Percentiles rank a stretch among this genome's conserved stretches.
Evolutionary conservation across 1,140 invertebrate species (phyloP).

Genomic region (Drosophila tropicalis): DNA sequence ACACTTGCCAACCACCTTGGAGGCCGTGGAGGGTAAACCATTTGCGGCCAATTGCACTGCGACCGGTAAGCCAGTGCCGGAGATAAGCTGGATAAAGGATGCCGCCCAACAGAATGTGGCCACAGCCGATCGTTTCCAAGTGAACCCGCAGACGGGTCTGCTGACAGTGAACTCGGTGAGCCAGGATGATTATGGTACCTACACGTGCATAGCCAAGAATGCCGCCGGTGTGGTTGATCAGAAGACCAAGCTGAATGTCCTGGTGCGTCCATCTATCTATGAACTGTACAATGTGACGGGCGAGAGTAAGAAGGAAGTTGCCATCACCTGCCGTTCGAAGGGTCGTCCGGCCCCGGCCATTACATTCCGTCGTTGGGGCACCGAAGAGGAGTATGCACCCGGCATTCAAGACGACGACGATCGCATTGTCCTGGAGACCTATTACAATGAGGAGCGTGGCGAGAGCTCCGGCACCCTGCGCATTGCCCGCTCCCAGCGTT

Average conservation of each 20-base stretch:
- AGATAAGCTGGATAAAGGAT: slow-evolving; percentile 91
- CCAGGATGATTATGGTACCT: slow-evolving; percentile 90
- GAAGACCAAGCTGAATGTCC: slow-evolving; percentile 85
- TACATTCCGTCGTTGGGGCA: slow-evolving; percentile 86
- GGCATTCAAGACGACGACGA: slow-evolving; percentile 87
- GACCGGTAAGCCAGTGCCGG: slow-evolving; percentile 91
- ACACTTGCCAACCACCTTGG: slow-evolving; percentile 84
- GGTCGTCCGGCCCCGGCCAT: slow-evolving; percentile 91
- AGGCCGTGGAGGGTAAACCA: slow-evolving; percentile 91
- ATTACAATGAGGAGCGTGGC: slow-evolving; percentile 85
- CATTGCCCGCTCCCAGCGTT: slow-evolving; percentile 86
- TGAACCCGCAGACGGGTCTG: slow-evolving; percentile 88
- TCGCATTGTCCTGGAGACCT: slow-evolving; percentile 86
- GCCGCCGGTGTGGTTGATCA: slow-evolving; percentile 89
- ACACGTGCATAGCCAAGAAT: slow-evolving; percentile 93
- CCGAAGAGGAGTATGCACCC: slow-evolving; percentile 84
- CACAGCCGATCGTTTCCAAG: slow-evolving; percentile 88
- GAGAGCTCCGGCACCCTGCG: slow-evolving; percentile 87
- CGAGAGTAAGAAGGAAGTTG: slow-evolving; percentile 86
- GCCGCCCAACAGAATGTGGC: slow-evolving; percentile 88
- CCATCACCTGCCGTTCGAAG: slow-evolving; percentile 89
- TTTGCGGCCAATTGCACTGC: slow-evolving; percentile 90
- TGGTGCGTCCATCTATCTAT: slow-evolving; percentile 91
- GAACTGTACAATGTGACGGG: slow-evolving; percentile 90
- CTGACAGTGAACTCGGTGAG: slow-evolving; percentile 91